These are phyloP conservation scores for Girardinus metallicus DNA, from an alignment of 2,797 vertebrate genomes.

Conservation along the genomic window DNA sequence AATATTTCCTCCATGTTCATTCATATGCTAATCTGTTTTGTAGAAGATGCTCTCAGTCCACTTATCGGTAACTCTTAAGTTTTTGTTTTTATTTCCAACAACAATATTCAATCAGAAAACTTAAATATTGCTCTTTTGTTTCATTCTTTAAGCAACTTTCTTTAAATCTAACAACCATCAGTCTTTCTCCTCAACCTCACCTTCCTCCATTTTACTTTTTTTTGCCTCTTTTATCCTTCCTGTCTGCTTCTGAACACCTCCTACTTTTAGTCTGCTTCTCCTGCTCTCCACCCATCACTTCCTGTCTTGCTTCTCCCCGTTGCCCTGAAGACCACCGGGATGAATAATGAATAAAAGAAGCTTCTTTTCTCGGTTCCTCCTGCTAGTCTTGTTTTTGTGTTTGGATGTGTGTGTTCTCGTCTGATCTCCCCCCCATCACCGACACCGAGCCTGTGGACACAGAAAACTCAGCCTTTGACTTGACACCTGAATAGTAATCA, in stretches of 20 bases:
- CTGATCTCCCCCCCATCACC: slow-evolving; percentile 15
- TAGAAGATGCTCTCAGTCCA: not conserved
- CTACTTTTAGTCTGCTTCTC: not conserved
- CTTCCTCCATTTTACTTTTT: not conserved
- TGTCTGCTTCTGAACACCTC: not conserved
- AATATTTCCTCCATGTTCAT: not conserved
- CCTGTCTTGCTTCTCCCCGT: slow-evolving; percentile 26
- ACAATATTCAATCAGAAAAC: not conserved
- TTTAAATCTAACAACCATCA: not conserved
- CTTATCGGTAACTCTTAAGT: not conserved
- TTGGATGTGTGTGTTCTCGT: slow-evolving; percentile 33
- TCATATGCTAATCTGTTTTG: not conserved
- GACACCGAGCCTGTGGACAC: slow-evolving; percentile 39
- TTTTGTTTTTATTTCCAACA: not conserved
- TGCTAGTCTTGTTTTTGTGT: slow-evolving; percentile 42
- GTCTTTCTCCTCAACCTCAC: not conserved
- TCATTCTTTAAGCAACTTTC: not conserved
- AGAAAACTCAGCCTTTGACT: slow-evolving; percentile 34
- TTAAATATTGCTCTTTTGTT: not conserved
- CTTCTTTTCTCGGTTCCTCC: slow-evolving; percentile 22
- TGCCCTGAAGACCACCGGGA: slow-evolving; percentile 37
- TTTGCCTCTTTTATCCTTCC: not conserved
- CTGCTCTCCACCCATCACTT: slow-evolving; percentile 27
- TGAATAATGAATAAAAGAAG: slow-evolving; percentile 52
- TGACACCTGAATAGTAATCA: slow-evolving; percentile 48